phyloP scores from a whole-genome alignment of 2,113 vertebrate genomes.

The Indicator maculatus region DNA sequence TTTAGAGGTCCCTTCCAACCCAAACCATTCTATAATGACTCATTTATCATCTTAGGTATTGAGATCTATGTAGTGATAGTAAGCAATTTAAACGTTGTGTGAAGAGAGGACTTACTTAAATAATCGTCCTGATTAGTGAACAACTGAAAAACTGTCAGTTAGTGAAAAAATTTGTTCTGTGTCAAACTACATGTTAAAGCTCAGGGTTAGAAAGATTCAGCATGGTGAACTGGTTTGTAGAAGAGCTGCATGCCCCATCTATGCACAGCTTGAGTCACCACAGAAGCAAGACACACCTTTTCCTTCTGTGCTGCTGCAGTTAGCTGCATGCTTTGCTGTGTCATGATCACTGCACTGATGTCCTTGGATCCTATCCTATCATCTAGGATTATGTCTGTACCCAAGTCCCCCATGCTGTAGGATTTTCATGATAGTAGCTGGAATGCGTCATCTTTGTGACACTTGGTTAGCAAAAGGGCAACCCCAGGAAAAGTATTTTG shows the following conservation, averaged over 20 bases:
- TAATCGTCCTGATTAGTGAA: background rate
- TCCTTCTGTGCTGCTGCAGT: background rate
- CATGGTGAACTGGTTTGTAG: background rate
- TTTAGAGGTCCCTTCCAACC: too few species aligned
- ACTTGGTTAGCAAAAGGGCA: conserved; percentile 35
- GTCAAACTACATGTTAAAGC: background rate
- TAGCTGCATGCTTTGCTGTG: conserved; percentile 4
- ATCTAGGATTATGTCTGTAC: conserved; percentile 48
- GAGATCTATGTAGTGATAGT: background rate
- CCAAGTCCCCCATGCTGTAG: conserved; percentile 8
- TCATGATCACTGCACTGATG: conserved; percentile 43
- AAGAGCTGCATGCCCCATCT: background rate
- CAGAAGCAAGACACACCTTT: conserved; percentile 1
- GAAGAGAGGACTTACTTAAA: background rate
- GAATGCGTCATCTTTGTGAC: background rate
- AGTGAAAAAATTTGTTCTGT: background rate
- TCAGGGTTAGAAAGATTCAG: background rate
- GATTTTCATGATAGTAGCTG: conserved; percentile 49
- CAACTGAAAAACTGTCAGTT: background rate
- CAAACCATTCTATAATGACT: background rate
- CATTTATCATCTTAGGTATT: background rate
- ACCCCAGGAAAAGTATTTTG: conserved; percentile 47
- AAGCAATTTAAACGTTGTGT: background rate
- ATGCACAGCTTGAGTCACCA: background rate
- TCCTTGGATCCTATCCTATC: conserved; percentile 58